Evolutionary conservation across 2,888 invertebrate species (phyloP).

Genomic region (Ichneumon xanthorius): DNA sequence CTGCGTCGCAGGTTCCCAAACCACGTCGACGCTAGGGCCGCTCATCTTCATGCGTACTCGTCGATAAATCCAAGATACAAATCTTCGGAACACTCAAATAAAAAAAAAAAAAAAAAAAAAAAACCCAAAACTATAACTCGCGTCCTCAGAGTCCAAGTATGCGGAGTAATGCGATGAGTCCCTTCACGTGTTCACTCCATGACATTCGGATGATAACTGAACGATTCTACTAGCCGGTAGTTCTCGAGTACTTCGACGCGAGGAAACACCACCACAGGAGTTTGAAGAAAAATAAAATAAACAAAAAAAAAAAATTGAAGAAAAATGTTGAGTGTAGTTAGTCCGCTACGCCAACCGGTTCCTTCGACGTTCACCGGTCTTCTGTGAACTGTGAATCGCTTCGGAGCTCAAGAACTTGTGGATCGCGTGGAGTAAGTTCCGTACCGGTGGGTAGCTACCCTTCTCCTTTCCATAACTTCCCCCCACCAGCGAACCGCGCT

Average conservation of each 20-base stretch:
- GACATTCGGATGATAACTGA: slow-evolving; percentile 31
- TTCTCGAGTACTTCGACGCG: background rate
- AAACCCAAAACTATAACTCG: background rate
- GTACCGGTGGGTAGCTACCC: slow-evolving; percentile 65
- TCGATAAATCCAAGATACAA: slow-evolving; percentile 45
- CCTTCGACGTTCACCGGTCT: slow-evolving; percentile 79
- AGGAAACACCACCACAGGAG: slow-evolving; percentile 17
- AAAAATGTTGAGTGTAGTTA: slow-evolving; percentile 11
- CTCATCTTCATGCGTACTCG: slow-evolving; percentile 76
- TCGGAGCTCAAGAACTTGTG: slow-evolving; percentile 75
- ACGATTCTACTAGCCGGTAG: background rate
- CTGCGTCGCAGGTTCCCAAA: slow-evolving; percentile 84
- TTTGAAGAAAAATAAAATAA: background rate
- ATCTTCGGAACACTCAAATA: slow-evolving; percentile 40
- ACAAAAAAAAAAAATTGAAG: background rate
- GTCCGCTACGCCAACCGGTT: slow-evolving; percentile 76
- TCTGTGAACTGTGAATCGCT: slow-evolving; percentile 78
- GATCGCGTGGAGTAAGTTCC: slow-evolving; percentile 53
- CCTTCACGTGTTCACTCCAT: slow-evolving; percentile 64
- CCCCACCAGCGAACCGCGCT: slow-evolving; percentile 37
- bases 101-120: background rate
- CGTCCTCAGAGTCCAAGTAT: background rate
- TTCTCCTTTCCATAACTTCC: slow-evolving; percentile 61
- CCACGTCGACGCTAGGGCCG: slow-evolving; percentile 82
- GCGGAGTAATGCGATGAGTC: slow-evolving; percentile 39